A percentile compares a stretch with the other conserved stretches of the same genome.
Conservation (phyloP, 2,797 vertebrate species). For the Galagoides demidoff region DNA sequence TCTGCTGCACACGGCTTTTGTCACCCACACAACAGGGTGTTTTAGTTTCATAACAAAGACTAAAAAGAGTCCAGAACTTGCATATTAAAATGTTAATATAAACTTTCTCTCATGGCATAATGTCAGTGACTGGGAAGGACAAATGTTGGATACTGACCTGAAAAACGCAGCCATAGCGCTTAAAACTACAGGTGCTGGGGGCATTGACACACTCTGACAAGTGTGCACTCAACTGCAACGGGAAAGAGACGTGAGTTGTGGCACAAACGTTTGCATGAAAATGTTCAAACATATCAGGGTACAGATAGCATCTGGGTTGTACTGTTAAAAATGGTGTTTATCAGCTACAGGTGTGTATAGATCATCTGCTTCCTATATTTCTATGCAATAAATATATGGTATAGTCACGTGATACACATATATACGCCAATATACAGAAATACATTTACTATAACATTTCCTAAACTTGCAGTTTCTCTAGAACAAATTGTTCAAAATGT, state of each 20-base stretch:
- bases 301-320: slow-evolving; percentile 77
- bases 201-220: slow-evolving; percentile 99
- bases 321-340: slow-evolving; percentile 55
- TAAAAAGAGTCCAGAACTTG: slow-evolving; percentile 79
- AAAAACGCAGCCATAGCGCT: slow-evolving; percentile 96
- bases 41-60: slow-evolving; percentile 71
- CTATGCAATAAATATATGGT: slow-evolving; percentile 73
- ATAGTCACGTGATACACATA: slow-evolving; percentile 85
- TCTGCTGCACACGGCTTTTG: slow-evolving; percentile 47
- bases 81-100: slow-evolving; percentile 73
- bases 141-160: slow-evolving; percentile 93
- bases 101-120: slow-evolving; percentile 84
- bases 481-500: slow-evolving; percentile 78
- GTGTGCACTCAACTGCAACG: slow-evolving; percentile 95
- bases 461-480: slow-evolving; percentile 76
- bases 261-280: slow-evolving; percentile 87
- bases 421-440: slow-evolving; percentile 86
- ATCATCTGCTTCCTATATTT: slow-evolving; percentile 77
- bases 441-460: slow-evolving; percentile 84
- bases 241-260: slow-evolving; percentile 90
- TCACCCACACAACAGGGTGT: slow-evolving; percentile 74
- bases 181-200: slow-evolving; percentile 96
- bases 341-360: slow-evolving; percentile 79
- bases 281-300: slow-evolving; percentile 86
- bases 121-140: slow-evolving; percentile 87